Base-by-base conservation (phyloP, 2,888 invertebrate genomes). In the Pristionchus entomophagus region DNA sequence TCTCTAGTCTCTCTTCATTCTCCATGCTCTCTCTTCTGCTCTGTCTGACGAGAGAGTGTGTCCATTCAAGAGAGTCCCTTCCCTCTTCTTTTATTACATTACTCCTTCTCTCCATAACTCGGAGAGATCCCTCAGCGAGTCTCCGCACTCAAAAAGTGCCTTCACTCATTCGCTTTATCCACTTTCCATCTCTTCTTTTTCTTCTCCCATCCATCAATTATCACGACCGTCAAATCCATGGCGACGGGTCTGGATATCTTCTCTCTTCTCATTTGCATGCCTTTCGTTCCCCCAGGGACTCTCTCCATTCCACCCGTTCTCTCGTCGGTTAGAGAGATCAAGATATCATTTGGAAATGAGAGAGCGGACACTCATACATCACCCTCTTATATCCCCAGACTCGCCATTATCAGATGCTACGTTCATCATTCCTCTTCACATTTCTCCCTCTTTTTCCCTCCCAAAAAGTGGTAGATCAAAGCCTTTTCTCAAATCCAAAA, bases 391-490 rank as follows among this genome's bases (percentile, higher is more conserved):
- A 69, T 69, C 69, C 69, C 69, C 22, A 35, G 69, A 69, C 38
- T 69, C 69, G 35, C 41, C 69, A 69, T 69, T 69, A 69, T 69
- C 69, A 69, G 41, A 69, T 69, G 19, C 38, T 69, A 69, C 69
- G 69, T 38, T 69, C 69, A 22, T 69, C 38, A 69, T 69, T 69
- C 38, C 19, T 65, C 35, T 0, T 17, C 3, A 19, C 38, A 19
- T 65, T 69, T 38, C 69, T 41, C 32, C 69, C 10, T 38, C 69
- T 41, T 69, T 41, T 38, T 69, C 32, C 41, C 22, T 38, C 62
- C n/a, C n/a, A 26, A 32, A 62, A 14, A 32, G 10, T 29, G 59
- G 59, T 12, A 59, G 59, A 29, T 35, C n/a, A n/a, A n/a, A n/a
- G n/a, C n/a, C n/a, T n/a, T 17, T 0, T 69, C 69, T 69, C 32